Conservation (phyloP, 2,113 vertebrate species). For the Tetrax tetrax region DNA sequence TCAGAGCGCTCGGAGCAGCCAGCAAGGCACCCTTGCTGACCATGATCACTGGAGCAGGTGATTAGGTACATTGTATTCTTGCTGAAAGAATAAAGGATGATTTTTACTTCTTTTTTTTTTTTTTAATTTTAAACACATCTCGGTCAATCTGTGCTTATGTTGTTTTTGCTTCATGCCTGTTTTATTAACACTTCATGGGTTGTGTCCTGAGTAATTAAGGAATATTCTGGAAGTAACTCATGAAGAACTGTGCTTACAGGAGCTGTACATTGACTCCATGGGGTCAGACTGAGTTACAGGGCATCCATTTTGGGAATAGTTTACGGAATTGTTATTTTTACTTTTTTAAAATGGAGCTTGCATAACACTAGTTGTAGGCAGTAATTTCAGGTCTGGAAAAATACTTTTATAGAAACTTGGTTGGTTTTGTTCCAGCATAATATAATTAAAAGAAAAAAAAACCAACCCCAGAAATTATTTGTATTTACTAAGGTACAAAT, state of each 20-base stretch:
- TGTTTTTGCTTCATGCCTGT: background rate
- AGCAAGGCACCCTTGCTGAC: background rate
- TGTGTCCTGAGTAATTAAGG: background rate
- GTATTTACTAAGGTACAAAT: background rate
- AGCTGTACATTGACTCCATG: background rate
- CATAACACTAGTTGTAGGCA: background rate
- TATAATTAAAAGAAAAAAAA: background rate
- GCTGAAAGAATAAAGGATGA: background rate
- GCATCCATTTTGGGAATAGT: background rate
- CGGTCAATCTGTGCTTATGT: background rate
- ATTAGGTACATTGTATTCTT: background rate
- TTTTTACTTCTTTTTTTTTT: background rate
- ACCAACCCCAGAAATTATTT: background rate
- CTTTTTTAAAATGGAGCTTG: background rate
- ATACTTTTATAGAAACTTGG: background rate
- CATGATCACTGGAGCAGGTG: background rate
- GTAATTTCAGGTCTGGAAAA: background rate
- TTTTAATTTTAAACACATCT: background rate
- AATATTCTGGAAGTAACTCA: background rate
- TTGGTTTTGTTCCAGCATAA: background rate
- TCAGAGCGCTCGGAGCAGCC: background rate
- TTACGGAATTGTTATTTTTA: background rate
- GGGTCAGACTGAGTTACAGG: background rate
- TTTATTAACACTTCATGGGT: background rate
- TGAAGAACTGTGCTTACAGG: background rate